Percentiles rank a stretch among this genome's conserved stretches.
Conservation (phyloP, 2,888 invertebrate genomes). For the Philaethria dido region DNA sequence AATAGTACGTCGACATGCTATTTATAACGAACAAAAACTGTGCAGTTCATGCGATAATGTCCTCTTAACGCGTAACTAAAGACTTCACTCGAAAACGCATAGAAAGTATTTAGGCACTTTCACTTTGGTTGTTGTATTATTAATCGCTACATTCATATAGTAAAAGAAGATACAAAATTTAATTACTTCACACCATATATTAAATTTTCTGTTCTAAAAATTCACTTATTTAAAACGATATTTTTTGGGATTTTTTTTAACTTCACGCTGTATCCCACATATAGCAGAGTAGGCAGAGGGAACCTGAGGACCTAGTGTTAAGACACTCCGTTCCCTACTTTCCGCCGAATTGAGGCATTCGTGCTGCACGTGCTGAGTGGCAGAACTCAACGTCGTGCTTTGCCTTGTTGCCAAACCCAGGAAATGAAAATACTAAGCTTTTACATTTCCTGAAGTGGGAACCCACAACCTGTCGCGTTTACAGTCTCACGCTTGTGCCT, state of each 20-base stretch:
- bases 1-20: not conserved
- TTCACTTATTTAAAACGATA: not conserved
- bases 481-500: no score
- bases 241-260: no score
- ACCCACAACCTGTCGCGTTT: no score
- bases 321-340: no score
- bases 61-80: conserved; percentile 31
- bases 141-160: conserved; percentile 28
- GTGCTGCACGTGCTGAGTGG: no score
- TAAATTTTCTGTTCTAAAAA: not conserved
- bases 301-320: no score
- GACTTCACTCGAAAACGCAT: conserved; percentile 30
- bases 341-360: no score
- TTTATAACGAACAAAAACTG: not conserved
- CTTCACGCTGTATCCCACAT: not conserved
- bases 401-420: no score
- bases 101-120: conserved; percentile 39
- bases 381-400: no score
- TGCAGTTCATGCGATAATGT: conserved; percentile 15
- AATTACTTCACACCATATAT: not conserved
- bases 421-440: no score
- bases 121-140: conserved; percentile 29
- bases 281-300: no score
- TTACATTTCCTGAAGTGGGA: no score
- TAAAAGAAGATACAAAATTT: not conserved